Conservation (phyloP, 2,113 vertebrate genomes). For the Rana temporaria region DNA sequence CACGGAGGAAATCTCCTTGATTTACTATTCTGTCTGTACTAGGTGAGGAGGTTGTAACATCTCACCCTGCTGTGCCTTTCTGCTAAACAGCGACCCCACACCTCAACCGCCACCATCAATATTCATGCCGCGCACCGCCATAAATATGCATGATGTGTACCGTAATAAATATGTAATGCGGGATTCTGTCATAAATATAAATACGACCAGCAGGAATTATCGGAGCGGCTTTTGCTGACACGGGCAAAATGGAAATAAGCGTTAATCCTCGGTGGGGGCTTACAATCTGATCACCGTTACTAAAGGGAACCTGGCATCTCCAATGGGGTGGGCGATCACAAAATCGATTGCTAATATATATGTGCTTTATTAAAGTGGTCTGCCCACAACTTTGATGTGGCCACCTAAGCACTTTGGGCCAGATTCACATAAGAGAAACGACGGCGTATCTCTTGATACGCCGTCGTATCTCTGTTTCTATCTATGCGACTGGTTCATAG, state of each 20-base stretch:
- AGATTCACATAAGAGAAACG: no score
- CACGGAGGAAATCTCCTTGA: neutral
- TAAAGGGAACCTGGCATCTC: no score
- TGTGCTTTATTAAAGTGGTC: no score
- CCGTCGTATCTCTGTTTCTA: no score
- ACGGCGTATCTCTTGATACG: no score
- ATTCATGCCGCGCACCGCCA: neutral
- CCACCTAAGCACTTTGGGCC: no score
- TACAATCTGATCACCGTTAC: neutral
- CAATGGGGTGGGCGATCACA: no score
- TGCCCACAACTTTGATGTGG: no score
- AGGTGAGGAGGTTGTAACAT: slow-evolving; percentile 19
- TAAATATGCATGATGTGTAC: slow-evolving; percentile 24
- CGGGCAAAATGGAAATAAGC: slow-evolving; percentile 9
- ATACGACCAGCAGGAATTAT: slow-evolving; percentile 19
- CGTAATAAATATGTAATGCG: slow-evolving; percentile 39
- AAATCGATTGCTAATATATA: no score
- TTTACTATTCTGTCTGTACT: slow-evolving; percentile 9
- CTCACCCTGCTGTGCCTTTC: slow-evolving; percentile 10
- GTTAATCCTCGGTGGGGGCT: neutral
- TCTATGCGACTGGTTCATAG: no score
- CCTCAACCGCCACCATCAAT: neutral
- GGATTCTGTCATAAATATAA: slow-evolving; percentile 40
- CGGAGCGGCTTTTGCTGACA: neutral
- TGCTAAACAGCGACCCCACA: slow-evolving; percentile 21